Conservation (phyloP, 2,113 vertebrate genomes). For the Merops nubicus region DNA sequence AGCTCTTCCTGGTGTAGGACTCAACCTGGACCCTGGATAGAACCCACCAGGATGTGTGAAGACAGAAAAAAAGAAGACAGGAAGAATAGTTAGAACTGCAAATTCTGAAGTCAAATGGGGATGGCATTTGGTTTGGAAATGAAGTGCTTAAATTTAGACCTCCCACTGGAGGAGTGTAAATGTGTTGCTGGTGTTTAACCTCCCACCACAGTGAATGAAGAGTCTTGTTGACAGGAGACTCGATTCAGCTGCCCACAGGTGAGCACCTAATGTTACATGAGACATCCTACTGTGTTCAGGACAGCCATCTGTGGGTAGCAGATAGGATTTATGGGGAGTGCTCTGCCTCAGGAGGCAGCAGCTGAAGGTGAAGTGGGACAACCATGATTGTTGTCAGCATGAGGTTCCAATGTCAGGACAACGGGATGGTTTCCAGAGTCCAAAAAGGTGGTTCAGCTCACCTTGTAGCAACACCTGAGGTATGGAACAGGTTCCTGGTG, state of each 20-base stretch:
- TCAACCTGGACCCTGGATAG: neutral
- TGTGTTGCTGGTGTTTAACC: neutral
- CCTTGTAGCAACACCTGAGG: neutral
- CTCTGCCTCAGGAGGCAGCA: neutral
- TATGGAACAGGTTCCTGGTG: neutral
- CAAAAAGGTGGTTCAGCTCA: neutral
- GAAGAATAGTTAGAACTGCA: neutral
- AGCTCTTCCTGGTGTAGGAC: neutral
- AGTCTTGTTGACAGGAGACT: neutral
- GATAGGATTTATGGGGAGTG: neutral
- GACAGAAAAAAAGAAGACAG: neutral
- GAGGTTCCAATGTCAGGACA: neutral
- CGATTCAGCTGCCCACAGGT: neutral
- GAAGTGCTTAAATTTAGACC: neutral
- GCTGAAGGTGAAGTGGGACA: neutral
- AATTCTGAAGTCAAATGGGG: neutral
- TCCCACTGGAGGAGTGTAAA: neutral
- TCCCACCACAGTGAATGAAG: neutral
- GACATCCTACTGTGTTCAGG: neutral
- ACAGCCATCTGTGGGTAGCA: neutral
- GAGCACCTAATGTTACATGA: neutral
- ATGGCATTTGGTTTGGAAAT: neutral
- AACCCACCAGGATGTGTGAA: fast-evolving
- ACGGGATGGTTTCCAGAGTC: neutral
- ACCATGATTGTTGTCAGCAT: neutral